phyloP scores from a whole-genome alignment of 2,797 vertebrate genomes.

The Artibeus jamaicensis region DNA sequence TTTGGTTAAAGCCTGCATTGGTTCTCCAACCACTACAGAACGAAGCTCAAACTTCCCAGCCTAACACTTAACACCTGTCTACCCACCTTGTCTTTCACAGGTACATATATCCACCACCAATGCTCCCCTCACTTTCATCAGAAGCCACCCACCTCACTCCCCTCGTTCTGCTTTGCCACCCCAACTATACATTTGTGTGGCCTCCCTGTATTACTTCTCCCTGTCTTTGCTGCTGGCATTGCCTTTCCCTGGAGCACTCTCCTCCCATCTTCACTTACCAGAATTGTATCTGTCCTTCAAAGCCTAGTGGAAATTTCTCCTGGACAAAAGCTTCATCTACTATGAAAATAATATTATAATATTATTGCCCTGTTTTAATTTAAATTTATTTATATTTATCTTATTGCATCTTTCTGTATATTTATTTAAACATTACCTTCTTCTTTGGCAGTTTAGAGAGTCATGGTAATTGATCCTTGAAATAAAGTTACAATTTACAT shows the following conservation, averaged over 20 bases:
- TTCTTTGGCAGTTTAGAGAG: neutral
- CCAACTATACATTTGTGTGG: neutral
- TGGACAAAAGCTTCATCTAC: neutral
- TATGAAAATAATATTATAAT: neutral
- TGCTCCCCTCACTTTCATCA: neutral
- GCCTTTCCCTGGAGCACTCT: neutral
- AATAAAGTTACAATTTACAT: neutral
- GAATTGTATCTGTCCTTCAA: neutral
- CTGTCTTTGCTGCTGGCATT: neutral
- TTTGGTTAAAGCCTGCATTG: neutral
- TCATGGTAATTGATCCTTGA: neutral
- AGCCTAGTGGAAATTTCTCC: neutral
- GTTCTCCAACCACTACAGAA: neutral
- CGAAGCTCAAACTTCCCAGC: neutral
- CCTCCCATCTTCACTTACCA: neutral
- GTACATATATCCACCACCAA: neutral
- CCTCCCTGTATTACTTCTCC: neutral
- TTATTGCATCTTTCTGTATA: neutral
- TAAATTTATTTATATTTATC: neutral
- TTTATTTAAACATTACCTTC: neutral
- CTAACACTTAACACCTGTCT: neutral
- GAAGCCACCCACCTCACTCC: neutral
- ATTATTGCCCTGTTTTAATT: neutral
- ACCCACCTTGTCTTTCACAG: neutral
- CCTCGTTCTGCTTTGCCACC: too few species aligned